Percentiles rank a stretch among this genome's conserved stretches.
These are phyloP conservation scores for Kradibia gibbosae DNA, from an alignment of 1,140 invertebrate species.

Conservation along the genomic window DNA sequence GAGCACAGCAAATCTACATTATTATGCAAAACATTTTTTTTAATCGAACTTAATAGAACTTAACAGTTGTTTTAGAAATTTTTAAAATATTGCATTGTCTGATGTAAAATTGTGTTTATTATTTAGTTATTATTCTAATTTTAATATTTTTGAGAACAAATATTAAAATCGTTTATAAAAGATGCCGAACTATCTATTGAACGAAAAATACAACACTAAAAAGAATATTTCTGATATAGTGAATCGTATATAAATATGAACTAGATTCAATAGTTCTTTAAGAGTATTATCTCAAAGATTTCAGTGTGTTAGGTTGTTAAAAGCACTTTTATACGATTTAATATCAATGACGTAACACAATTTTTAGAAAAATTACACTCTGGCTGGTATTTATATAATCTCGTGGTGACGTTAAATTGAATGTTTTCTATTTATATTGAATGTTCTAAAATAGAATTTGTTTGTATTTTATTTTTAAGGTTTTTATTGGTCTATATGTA, in stretches of 20 bases:
- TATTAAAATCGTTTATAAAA: too few species aligned
- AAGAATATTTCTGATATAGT: background rate
- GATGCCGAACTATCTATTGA: too few species aligned
- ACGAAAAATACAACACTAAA: too few species aligned
- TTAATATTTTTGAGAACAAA: too few species aligned
- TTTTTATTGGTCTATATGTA: background rate
- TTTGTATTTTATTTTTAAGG: constrained; percentile 10
- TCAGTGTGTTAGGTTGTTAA: background rate
- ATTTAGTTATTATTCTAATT: too few species aligned
- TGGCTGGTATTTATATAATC: constrained; percentile 22
- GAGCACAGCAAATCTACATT: too few species aligned
- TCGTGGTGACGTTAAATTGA: background rate
- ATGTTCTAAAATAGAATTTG: background rate
- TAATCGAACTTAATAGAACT: too few species aligned
- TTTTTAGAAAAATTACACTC: background rate
- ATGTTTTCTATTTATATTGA: constrained; percentile 26
- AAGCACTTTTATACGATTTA: background rate
- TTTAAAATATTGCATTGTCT: too few species aligned
- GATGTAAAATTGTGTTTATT: too few species aligned
- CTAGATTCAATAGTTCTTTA: background rate
- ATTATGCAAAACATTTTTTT: too few species aligned
- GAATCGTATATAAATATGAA: background rate
- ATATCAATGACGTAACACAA: background rate
- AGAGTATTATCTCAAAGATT: background rate
- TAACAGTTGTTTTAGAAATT: too few species aligned